Base-by-base conservation (phyloP, 2,113 vertebrate genomes). In the Mormyrus lacerda region DNA sequence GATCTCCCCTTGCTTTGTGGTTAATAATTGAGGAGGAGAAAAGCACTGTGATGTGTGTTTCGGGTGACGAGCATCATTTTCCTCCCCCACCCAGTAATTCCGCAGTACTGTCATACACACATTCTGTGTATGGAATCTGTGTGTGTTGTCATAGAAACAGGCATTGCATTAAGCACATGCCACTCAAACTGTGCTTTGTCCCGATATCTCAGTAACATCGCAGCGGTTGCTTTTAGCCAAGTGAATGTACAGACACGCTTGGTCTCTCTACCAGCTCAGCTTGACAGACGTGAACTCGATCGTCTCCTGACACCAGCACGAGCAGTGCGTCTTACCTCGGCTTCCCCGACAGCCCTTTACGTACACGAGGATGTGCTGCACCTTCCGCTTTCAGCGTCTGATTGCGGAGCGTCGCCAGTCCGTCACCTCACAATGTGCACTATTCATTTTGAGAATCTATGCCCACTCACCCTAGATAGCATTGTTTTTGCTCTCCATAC, bases 381-480 rank as follows among this genome's bases (percentile, higher is more conserved):
- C 97, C 95, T 97, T 97, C 95, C 95, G 95, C 94, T 91, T 92
- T 31, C 65, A 93, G 95, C 94, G 95, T 94, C 94, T 44, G 90
- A 93, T 94, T 93, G 21, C 44, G 93, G 94, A 94, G 94, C 87
- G 42, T 95, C 92, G 95, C 94, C 95, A 96, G 94, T 95, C 95
- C 90, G 96, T 95, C 24, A 95, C 96, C 96, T 97, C 95, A 95
- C 93, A 92, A 91, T 95, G 96, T 97, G 97, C 96, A 97, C 97
- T 97, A 95, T 97, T 95, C 93, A 95, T 91, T 91, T 96, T 95
- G 92, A 95, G 95, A 93, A 94, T 79, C 92, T 93, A 87, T 96
- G 94, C 95, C 95, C 91, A 93, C 91, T 93, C 93, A 93, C 91
- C 90, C 92, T 91, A 90, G 61, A 92, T 87, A 92, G 82, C 90